A percentile compares a stretch with the other conserved stretches of the same genome.
Conservation (phyloP, 2,113 vertebrate genomes). For the Paradisaea rubra region DNA sequence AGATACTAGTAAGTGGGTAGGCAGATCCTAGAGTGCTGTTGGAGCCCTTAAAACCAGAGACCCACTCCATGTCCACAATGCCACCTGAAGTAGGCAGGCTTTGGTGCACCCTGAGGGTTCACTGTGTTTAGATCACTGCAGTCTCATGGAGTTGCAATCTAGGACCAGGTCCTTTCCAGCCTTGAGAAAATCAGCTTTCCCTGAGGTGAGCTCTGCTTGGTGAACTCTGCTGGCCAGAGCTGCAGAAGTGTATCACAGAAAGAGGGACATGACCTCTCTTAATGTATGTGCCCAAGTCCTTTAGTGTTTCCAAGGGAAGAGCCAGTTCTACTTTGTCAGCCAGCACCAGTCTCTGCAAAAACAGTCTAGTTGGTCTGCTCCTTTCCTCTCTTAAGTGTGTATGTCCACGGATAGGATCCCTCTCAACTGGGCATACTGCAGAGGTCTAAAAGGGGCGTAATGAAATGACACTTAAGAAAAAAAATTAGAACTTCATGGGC, state of each 20-base stretch:
- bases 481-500: background rate
- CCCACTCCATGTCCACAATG: background rate
- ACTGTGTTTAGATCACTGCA: background rate
- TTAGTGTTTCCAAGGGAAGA: background rate
- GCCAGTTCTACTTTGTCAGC: background rate
- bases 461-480: background rate
- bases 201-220: background rate
- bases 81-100: background rate
- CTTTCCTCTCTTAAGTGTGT: background rate
- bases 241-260: background rate
- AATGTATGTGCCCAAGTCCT: background rate
- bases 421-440: background rate
- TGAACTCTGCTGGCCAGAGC: background rate
- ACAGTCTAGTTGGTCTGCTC: rapidly evolving
- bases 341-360: background rate
- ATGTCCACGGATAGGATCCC: no score
- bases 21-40: background rate
- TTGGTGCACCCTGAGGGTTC: background rate
- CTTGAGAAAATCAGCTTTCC: background rate
- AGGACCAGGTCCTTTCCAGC: background rate
- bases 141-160: background rate
- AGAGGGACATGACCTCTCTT: background rate
- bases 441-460: background rate
- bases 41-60: background rate
- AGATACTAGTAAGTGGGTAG: background rate